Conservation (phyloP, 1,140 invertebrate genomes). For the Leptonema lineaticorne region DNA sequence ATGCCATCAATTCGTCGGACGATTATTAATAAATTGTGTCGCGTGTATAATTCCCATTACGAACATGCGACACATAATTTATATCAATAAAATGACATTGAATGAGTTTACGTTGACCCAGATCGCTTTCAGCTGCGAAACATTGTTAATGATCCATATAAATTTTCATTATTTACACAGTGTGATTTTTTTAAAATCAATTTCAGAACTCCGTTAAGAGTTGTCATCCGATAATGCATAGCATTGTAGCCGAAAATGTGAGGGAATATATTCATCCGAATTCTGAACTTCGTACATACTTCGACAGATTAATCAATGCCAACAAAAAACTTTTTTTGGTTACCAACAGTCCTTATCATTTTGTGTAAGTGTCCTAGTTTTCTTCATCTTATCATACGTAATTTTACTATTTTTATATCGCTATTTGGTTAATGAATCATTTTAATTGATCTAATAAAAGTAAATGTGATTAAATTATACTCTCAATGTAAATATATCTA, state of each 20-base stretch:
- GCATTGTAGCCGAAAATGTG: constrained; percentile 76
- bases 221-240: constrained; percentile 91
- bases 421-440: no score
- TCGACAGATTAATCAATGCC: constrained; percentile 70
- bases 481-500: no score
- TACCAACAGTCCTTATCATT: constrained; percentile 94
- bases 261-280: constrained; percentile 81
- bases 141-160: no score
- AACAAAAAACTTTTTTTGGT: constrained; percentile 93
- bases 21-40: constrained; percentile 2
- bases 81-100: not conserved
- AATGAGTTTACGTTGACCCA: no score
- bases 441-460: no score
- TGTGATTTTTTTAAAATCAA: no score
- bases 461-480: no score
- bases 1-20: no score
- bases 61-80: not conserved
- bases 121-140: no score
- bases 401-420: no score
- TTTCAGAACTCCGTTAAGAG: constrained; percentile 83
- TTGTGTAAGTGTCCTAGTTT: constrained; percentile 94
- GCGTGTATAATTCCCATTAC: not conserved
- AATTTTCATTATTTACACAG: no score
- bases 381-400: no score
- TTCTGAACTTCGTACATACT: constrained; percentile 71